Percentiles rank a stretch among this genome's conserved stretches.
These are phyloP conservation scores for Liposcelis brunnea DNA, from an alignment of 2,888 invertebrate species.

Conservation along the genomic window DNA sequence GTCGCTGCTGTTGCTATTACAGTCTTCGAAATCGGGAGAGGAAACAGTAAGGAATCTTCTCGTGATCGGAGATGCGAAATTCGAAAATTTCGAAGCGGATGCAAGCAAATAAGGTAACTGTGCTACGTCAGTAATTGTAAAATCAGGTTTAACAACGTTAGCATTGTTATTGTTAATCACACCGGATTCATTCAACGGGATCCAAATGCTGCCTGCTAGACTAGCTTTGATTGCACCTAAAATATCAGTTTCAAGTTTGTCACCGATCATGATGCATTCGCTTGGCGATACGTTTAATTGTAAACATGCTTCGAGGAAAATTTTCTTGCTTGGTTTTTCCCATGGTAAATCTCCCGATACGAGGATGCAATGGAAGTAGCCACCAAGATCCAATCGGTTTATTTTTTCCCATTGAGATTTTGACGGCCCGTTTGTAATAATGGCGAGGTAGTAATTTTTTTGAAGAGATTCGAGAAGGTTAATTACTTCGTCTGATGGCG, in stretches of 20 bases:
- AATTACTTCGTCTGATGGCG: slow-evolving; percentile 47
- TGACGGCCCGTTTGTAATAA: slow-evolving; percentile 77
- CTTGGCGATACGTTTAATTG: slow-evolving; percentile 53
- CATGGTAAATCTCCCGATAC: slow-evolving; percentile 71
- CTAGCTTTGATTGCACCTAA: slow-evolving; percentile 62
- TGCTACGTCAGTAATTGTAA: slow-evolving; percentile 44
- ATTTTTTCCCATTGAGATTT: slow-evolving; percentile 82
- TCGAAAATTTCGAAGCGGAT: slow-evolving; percentile 27
- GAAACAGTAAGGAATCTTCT: slow-evolving; percentile 22
- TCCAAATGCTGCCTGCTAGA: slow-evolving; percentile 64
- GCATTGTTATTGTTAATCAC: slow-evolving; percentile 23
- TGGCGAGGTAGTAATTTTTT: slow-evolving; percentile 54
- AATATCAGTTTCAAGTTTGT: slow-evolving; percentile 76
- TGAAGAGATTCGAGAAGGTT: slow-evolving; percentile 50
- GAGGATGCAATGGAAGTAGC: slow-evolving; percentile 60
- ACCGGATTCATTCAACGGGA: slow-evolving; percentile 36
- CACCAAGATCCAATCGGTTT: slow-evolving; percentile 44
- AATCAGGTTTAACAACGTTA: slow-evolving; percentile 38
- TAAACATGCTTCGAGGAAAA: slow-evolving; percentile 63
- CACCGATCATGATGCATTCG: slow-evolving; percentile 73
- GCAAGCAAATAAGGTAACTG: slow-evolving; percentile 40
- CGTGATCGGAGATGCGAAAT: slow-evolving; percentile 28
- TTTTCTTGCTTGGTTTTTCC: slow-evolving; percentile 70
- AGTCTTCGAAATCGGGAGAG: slow-evolving; percentile 26
- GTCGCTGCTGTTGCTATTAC: slow-evolving; percentile 31